Base-by-base conservation (phyloP, 2,797 vertebrate species). In the Salarias fasciatus region DNA sequence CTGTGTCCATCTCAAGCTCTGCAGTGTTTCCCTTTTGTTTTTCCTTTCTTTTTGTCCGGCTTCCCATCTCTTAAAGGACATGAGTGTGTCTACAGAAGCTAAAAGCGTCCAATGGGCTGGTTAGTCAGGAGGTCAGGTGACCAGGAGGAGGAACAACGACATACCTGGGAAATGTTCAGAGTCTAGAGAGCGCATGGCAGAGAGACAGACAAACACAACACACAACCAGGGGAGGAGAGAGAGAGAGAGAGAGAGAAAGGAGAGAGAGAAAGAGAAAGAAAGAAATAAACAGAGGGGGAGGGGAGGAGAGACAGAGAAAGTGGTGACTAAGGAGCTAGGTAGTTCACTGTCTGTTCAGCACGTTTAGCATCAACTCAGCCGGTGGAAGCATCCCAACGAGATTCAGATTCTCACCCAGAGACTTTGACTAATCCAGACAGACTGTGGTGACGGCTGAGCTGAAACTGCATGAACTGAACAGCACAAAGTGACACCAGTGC, bases 151-250 rank as follows among this genome's bases (percentile, higher is more conserved):
- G 95, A 95, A 95, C 95, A 95, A 95, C 94, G 93, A 99, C 97
- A 98, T 99, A 99, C 97, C 97, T 99, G 97, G 94, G 96, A 95
- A 99, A 99, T 98, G 96, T 99, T 99, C 97, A 99, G 96, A 96
- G 97, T 99, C 97, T 99, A 98, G 95, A 97, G 96, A 98, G 95
- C 93, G 95, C 95, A 96, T 96, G 96, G 97, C 94, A 95, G 83
- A 85, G 75, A 86, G 71, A 90, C 73, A 92, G 92, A 95, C 95
- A 93, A 95, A 95, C 92, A 95, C 94, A 92, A 95, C 93, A 95
- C 92, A 96, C 95, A 95, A 96, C 95, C 95, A 86, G 80, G 83
- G 79, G 82, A 90, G 82, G 89, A 88, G 80, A 84, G 75, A 89
- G 77, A 89, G 84, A 90, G 72, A 65, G 33, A 35, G 33, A 90